Evolutionary conservation across 1,140 invertebrate species (phyloP), one percentile per base, ranked within the genome.

Genomic region (Ditylenchus dipsaci): DNA sequence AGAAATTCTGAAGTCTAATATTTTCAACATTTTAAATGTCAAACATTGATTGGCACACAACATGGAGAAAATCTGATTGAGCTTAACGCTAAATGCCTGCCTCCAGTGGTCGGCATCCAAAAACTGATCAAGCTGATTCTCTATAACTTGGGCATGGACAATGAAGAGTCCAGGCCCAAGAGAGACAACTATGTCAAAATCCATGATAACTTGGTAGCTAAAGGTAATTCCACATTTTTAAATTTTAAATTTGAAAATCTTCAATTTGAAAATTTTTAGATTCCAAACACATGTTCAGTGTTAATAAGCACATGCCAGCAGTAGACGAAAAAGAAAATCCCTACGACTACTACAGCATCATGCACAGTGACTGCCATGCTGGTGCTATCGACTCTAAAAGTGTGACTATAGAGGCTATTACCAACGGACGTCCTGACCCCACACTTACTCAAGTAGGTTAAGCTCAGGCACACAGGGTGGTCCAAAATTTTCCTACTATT

Each of bases 71-170:
- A 53, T 17, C 15, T 26, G n/a, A 17, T 53, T 17, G 23, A 19
- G n/a, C 3, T 53, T 5, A 53, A 19, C n/a, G n/a, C 49, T 7
- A 53, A 53, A 21, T 53, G 49, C 49, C 33, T 38, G 33, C 33
- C 33, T 38, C 33, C 33, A 38, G 49, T 8, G 49, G 15, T 8
- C 15, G 49, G 23, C 3, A 3, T 21, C 8, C 49, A 21, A 19
- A 53, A 53, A 17, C n/a, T 53, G 15, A 53, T 53, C n/a, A 53
- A 53, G 15, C 49, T 53, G 49, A 53, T 53, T 7, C 49, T 53
- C n/a, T 53, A 53, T 15, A 53, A 53, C 23, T 26, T 53, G n/a
- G 49, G 49, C n/a, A 53, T 53, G 49, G 49, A 53, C 23, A 53
- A 53, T 17, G 49, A 53, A 26, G 49, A 53, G 23, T 21, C n/a